Evolutionary conservation across 2,888 invertebrate genomes (phyloP).

Genomic region (Melipona bicolor): DNA sequence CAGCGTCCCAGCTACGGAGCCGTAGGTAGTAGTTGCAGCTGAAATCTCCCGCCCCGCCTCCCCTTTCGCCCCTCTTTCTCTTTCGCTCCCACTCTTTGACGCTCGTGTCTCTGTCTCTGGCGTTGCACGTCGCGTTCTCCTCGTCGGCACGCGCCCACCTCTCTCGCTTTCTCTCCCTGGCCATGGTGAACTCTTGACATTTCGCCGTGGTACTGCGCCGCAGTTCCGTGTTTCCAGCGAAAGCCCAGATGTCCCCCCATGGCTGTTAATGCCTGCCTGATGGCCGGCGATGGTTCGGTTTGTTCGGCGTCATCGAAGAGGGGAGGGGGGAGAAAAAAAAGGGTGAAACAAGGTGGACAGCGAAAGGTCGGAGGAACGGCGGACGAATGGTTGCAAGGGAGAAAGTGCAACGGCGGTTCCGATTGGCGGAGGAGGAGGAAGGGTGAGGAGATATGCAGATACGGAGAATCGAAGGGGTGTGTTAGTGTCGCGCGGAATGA

Average conservation of each 20-base stretch:
- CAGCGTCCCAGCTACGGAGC: slow-evolving; percentile 79
- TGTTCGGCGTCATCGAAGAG: not conserved
- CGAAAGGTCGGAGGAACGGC: slow-evolving; percentile 3
- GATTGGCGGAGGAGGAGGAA: not conserved
- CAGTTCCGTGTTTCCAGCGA: slow-evolving; percentile 70
- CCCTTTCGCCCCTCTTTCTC: slow-evolving; percentile 15
- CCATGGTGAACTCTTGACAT: slow-evolving; percentile 76
- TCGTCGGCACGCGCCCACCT: slow-evolving; percentile 28
- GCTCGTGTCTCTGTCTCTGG: not conserved
- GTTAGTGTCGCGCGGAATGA: not conserved
- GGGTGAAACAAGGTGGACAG: not conserved
- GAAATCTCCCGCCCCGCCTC: slow-evolving; percentile 69
- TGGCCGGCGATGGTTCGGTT: slow-evolving; percentile 64
- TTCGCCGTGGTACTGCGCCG: slow-evolving; percentile 73
- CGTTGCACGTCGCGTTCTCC: slow-evolving; percentile 34
- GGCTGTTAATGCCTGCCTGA: slow-evolving; percentile 75
- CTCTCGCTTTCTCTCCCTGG: slow-evolving; percentile 49
- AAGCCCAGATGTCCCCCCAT: slow-evolving; percentile 76
- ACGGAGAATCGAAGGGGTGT: not conserved
- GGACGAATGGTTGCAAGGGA: not conserved
- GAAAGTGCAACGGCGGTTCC: slow-evolving; percentile 21
- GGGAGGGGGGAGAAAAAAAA: not conserved
- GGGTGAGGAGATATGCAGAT: not conserved
- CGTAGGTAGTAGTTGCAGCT: slow-evolving; percentile 78
- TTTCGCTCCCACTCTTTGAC: slow-evolving; percentile 4